A percentile compares a stretch with the other conserved stretches of the same genome.
These are phyloP conservation scores for Drosophila melanosoma DNA, from an alignment of 2,888 invertebrate genomes.

Conservation along the genomic window DNA sequence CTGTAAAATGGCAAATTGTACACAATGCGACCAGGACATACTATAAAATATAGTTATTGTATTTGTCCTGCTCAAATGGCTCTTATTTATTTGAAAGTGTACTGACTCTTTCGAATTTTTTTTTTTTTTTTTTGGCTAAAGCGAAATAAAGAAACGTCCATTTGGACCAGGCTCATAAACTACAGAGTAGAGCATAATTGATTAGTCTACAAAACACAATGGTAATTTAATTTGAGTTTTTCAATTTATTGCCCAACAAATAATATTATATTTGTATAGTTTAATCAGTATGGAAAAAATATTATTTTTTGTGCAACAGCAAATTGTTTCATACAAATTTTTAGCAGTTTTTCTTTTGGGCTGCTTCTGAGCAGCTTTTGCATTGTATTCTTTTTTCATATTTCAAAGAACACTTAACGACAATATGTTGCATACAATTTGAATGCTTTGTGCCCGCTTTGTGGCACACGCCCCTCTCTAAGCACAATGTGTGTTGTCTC, in stretches of 20 bases:
- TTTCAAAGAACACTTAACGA: slow-evolving; percentile 2
- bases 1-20: slow-evolving; percentile 25
- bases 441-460: background rate
- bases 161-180: background rate
- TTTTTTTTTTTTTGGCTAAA: background rate
- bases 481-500: slow-evolving; percentile 1
- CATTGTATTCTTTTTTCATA: background rate
- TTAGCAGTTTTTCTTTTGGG: background rate
- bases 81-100: slow-evolving; percentile 2
- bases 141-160: background rate
- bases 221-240: background rate
- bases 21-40: slow-evolving; percentile 19
- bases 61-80: slow-evolving; percentile 6
- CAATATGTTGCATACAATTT: slow-evolving; percentile 1
- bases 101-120: background rate
- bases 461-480: background rate
- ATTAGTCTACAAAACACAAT: slow-evolving; percentile 1
- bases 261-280: too few species aligned
- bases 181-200: background rate
- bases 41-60: slow-evolving; percentile 44
- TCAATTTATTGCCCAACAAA: background rate
- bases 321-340: background rate
- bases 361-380: background rate
- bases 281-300: background rate
- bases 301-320: background rate